Percentiles rank a stretch among this genome's conserved stretches.
Conservation (phyloP, 2,888 invertebrate genomes). For the Tetrapedia diversipes region DNA sequence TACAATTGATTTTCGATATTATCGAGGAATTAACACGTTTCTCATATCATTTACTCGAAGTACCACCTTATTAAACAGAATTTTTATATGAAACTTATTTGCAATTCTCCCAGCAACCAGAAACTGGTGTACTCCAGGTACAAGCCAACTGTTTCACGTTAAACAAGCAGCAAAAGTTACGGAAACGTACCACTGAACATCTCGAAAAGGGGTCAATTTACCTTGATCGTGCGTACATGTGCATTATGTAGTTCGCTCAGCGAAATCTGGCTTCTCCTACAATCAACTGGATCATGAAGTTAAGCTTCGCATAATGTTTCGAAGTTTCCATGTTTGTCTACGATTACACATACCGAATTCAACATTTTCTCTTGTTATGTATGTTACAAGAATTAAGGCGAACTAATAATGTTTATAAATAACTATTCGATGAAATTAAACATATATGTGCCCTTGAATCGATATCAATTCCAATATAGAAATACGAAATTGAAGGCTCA, state of each 20-base stretch:
- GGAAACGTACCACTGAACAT: slow-evolving; percentile 19
- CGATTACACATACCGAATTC: not conserved
- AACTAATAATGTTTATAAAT: too few species aligned
- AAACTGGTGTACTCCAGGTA: not conserved
- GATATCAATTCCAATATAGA: too few species aligned
- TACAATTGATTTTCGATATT: too few species aligned
- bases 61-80: too few species aligned
- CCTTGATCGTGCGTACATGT: slow-evolving; percentile 34
- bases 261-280: slow-evolving; percentile 6
- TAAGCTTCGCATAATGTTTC: slow-evolving; percentile 17
- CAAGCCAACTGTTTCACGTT: slow-evolving; percentile 7
- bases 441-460: too few species aligned
- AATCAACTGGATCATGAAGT: slow-evolving; percentile 6
- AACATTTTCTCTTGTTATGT: not conserved
- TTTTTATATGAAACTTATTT: too few species aligned
- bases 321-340: slow-evolving; percentile 1
- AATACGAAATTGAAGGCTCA: too few species aligned
- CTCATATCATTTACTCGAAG: too few species aligned
- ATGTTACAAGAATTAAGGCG: too few species aligned
- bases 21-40: too few species aligned
- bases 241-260: slow-evolving; percentile 22
- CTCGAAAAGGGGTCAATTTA: slow-evolving; percentile 26
- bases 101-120: not conserved
- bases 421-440: too few species aligned
- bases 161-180: slow-evolving; percentile 21